Conservation (phyloP, 2,113 vertebrate genomes). For the Colius striatus region DNA sequence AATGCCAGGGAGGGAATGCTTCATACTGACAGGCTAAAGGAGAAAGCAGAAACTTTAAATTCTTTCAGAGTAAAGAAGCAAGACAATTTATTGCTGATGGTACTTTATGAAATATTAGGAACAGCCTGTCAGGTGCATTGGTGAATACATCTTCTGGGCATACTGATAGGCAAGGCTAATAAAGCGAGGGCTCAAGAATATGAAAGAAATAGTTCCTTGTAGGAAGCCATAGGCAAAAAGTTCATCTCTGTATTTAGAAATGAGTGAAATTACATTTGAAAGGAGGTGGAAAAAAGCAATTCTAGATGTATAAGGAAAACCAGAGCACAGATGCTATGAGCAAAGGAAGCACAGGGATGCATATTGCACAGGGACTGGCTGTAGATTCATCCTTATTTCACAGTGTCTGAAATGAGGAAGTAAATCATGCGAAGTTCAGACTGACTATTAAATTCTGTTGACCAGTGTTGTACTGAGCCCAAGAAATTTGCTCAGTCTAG, state of each 20-base stretch:
- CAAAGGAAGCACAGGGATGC: neutral
- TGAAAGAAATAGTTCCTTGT: neutral
- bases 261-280: neutral
- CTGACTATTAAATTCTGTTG: neutral
- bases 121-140: neutral
- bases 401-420: neutral
- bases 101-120: neutral
- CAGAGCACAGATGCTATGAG: neutral
- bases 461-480: neutral
- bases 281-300: neutral
- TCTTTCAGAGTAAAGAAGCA: neutral
- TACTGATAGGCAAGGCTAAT: neutral
- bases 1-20: neutral
- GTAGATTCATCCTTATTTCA: neutral
- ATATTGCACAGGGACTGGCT: accelerated
- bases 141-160: neutral
- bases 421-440: neutral
- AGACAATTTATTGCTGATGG: neutral
- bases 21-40: neutral
- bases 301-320: neutral
- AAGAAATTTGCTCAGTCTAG: neutral
- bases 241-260: neutral
- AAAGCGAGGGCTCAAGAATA: neutral
- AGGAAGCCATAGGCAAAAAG: neutral
- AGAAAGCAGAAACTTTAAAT: neutral